A percentile compares a stretch with the other conserved stretches of the same genome.
These are phyloP conservation scores for Trematomus loennbergii DNA, from an alignment of 2,113 vertebrate genomes.

Conservation along the genomic window DNA sequence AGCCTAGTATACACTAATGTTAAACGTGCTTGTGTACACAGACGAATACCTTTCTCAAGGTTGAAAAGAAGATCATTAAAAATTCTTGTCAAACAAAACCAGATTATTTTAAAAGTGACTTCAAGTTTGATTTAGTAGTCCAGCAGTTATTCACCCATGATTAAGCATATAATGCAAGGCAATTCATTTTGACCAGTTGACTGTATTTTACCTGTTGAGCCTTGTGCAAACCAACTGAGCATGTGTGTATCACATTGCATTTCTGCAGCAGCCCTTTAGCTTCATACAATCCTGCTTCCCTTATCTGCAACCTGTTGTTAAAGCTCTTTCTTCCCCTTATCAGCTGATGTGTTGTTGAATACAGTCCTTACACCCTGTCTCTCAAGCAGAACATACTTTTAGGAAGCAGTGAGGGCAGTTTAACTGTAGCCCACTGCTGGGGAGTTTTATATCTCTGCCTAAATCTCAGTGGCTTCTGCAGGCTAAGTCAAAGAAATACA, in stretches of 20 bases:
- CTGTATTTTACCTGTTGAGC: background rate
- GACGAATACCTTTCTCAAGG: background rate
- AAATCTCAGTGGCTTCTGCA: constrained; percentile 17
- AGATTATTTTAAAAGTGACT: background rate
- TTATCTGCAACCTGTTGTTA: background rate
- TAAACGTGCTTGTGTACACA: background rate
- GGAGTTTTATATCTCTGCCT: background rate
- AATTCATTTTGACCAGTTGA: background rate
- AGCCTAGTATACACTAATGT: too few relatives aligned
- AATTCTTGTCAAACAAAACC: too few relatives aligned
- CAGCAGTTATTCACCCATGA: background rate
- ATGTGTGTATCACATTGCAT: background rate
- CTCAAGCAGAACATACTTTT: background rate
- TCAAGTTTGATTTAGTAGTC: background rate
- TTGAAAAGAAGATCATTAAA: too few relatives aligned
- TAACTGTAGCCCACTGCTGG: constrained; percentile 5
- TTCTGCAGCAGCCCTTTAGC: constrained; percentile 9
- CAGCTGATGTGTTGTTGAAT: constrained; percentile 1
- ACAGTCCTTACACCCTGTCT: background rate
- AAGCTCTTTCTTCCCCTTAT: constrained; percentile 7
- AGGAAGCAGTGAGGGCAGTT: background rate
- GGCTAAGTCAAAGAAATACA: background rate
- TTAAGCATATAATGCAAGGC: background rate
- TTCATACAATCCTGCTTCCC: background rate
- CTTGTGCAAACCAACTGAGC: background rate